Percentiles rank a stretch among this genome's conserved stretches.
These are phyloP conservation scores for Empis stercorea DNA, from an alignment of 2,888 invertebrate species.

Conservation along the genomic window DNA sequence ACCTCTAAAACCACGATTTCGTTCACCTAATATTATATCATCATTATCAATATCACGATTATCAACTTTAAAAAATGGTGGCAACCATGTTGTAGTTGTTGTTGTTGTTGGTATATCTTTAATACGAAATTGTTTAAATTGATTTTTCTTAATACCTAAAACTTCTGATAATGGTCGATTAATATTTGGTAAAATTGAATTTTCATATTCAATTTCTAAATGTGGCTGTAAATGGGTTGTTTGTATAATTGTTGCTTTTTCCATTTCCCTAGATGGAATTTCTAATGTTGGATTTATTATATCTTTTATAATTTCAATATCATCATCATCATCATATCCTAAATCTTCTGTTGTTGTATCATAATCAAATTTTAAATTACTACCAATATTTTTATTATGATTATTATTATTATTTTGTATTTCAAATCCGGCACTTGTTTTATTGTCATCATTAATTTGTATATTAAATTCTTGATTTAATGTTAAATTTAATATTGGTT, in stretches of 20 bases:
- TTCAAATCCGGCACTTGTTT: slow-evolving; percentile 15
- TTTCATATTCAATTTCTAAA: slow-evolving; percentile 16
- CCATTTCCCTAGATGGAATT: neutral
- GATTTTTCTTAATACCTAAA: slow-evolving; percentile 36
- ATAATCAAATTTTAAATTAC: slow-evolving; percentile 12
- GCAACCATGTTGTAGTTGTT: slow-evolving; percentile 17
- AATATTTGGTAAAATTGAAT: slow-evolving; percentile 34
- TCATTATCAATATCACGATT: too few relatives aligned
- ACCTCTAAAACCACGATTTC: neutral
- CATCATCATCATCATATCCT: slow-evolving; percentile 15
- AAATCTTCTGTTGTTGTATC: slow-evolving; percentile 15
- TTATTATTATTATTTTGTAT: slow-evolving; percentile 14
- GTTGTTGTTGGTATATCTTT: slow-evolving; percentile 22
- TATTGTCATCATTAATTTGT: slow-evolving; percentile 19
- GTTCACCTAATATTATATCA: too few relatives aligned
- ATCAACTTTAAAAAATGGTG: slow-evolving; percentile 1
- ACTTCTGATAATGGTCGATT: slow-evolving; percentile 36
- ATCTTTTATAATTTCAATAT: slow-evolving; percentile 11
- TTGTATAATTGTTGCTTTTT: slow-evolving; percentile 4
- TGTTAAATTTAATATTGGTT: slow-evolving; percentile 35
- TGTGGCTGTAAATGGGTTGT: neutral
- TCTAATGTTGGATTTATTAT: neutral
- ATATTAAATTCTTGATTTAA: slow-evolving; percentile 18
- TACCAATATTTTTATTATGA: slow-evolving; percentile 14
- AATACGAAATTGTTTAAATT: slow-evolving; percentile 35